phyloP scores from a whole-genome alignment of 64 coral and sea anemone genomes.

The Catalaphyllia jardinei region DNA sequence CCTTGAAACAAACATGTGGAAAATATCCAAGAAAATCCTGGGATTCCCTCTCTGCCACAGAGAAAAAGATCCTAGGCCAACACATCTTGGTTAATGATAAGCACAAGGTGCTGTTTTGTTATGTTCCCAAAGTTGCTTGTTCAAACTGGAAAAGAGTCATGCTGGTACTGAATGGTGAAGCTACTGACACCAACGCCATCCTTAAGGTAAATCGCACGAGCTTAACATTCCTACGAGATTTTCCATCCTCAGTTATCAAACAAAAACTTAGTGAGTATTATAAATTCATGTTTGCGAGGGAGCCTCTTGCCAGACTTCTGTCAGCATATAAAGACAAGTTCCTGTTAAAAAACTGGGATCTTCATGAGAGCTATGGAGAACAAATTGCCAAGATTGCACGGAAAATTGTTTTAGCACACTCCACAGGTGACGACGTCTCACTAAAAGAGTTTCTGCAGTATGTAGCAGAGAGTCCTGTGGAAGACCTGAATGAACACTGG shows the following conservation, averaged over 20 bases:
- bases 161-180: slow-evolving; percentile 57
- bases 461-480: slow-evolving; percentile 42
- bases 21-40: background rate
- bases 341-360: background rate
- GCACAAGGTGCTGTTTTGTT: slow-evolving; percentile 69
- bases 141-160: slow-evolving; percentile 87
- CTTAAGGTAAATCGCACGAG: slow-evolving; percentile 56
- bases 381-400: slow-evolving; percentile 29
- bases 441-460: slow-evolving; percentile 66
- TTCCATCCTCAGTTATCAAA: slow-evolving; percentile 42
- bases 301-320: slow-evolving; percentile 77
- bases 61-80: slow-evolving; percentile 3
- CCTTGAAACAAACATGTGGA: slow-evolving; percentile 1
- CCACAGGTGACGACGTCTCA: slow-evolving; percentile 58
- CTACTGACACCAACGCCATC: slow-evolving; percentile 48
- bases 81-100: slow-evolving; percentile 68
- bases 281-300: slow-evolving; percentile 91
- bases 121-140: slow-evolving; percentile 77
- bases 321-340: slow-evolving; percentile 92
- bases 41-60: slow-evolving; percentile 28
- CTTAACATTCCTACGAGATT: slow-evolving; percentile 72
- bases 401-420: background rate
- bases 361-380: slow-evolving; percentile 52
- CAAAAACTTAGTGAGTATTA: slow-evolving; percentile 66
- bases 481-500: slow-evolving; percentile 81